Conservation (phyloP, 2,113 vertebrate species). For the Odobenus rosmarus region DNA sequence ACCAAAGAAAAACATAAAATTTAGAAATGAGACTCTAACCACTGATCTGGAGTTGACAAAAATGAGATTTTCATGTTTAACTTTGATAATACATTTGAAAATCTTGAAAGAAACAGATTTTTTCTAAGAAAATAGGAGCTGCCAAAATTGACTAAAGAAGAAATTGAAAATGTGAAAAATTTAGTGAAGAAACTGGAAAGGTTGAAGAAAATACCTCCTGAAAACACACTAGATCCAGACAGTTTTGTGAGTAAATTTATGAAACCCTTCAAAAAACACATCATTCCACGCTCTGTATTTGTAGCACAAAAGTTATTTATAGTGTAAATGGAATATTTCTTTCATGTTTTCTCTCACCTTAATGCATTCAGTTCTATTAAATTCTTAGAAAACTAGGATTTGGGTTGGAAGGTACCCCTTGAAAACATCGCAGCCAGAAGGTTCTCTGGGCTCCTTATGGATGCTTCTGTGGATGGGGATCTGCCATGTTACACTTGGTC, state of each 20-base stretch:
- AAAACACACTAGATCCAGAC: background rate
- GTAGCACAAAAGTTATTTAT: background rate
- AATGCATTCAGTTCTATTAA: background rate
- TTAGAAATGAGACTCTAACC: background rate
- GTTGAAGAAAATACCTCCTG: background rate
- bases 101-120: constrained; percentile 25
- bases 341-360: background rate
- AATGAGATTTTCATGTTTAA: background rate
- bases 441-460: background rate
- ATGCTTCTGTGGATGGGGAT: background rate
- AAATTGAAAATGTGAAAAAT: background rate
- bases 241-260: background rate
- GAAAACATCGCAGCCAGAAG: background rate
- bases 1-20: constrained; percentile 6
- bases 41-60: background rate
- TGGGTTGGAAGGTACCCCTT: background rate
- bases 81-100: constrained; percentile 29
- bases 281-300: background rate
- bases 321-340: background rate
- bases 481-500: background rate
- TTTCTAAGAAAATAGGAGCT: constrained; percentile 30
- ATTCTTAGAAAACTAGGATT: constrained; percentile 21
- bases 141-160: background rate
- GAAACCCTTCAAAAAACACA: background rate
- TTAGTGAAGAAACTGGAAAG: background rate